Evolutionary conservation across 2,888 invertebrate genomes (phyloP).

Genomic region (Spilosoma lubricipeda): DNA sequence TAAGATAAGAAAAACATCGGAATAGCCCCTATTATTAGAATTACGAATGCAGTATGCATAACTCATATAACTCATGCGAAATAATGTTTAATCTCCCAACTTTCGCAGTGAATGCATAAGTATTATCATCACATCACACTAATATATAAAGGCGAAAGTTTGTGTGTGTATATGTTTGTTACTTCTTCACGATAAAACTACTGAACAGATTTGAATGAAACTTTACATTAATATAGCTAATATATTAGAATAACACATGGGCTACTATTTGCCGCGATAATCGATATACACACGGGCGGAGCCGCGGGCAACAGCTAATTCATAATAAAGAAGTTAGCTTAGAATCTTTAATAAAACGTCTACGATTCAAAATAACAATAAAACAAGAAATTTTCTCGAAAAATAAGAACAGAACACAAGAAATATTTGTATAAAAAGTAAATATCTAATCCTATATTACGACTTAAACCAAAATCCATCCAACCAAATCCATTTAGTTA

Average conservation of each 20-base stretch:
- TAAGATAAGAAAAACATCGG: neutral
- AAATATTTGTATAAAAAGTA: neutral
- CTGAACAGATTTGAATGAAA: too few relatives aligned
- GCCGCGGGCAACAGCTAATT: too few relatives aligned
- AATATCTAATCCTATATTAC: neutral
- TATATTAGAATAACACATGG: too few relatives aligned
- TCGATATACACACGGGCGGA: too few relatives aligned
- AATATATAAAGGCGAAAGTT: too few relatives aligned
- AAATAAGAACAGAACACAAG: neutral
- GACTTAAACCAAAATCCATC: too few relatives aligned
- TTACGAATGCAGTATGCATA: conserved; percentile 64
- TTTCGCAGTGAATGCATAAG: conserved; percentile 50
- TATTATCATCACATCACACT: too few relatives aligned
- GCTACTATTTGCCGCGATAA: too few relatives aligned
- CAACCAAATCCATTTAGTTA: neutral
- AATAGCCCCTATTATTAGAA: conserved; percentile 42
- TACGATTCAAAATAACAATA: conserved; percentile 1
- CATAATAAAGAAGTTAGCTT: conserved; percentile 19
- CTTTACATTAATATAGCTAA: too few relatives aligned
- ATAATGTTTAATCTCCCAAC: conserved; percentile 72
- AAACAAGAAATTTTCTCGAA: neutral
- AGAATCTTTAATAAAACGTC: conserved; percentile 9
- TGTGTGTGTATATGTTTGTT: too few relatives aligned
- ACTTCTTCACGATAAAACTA: too few relatives aligned
- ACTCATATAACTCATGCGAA: conserved; percentile 53